Evolutionary conservation across 92 coral and sea anemone species (phyloP), one percentile per base, ranked within the genome.

Genomic region (Epizoanthus scotinus): DNA sequence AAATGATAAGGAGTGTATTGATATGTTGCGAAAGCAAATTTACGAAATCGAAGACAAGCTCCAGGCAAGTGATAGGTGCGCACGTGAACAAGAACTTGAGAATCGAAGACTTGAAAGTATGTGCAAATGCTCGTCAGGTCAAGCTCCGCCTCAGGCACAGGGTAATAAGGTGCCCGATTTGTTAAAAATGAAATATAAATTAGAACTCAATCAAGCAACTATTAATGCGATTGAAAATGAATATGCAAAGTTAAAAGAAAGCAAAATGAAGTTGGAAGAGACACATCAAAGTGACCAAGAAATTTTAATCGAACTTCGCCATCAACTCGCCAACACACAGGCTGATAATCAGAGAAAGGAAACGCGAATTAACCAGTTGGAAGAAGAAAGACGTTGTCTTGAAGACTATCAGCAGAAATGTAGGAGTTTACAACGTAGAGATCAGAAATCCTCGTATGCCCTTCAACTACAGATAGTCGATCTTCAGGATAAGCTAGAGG

Each of bases 401-500:
- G 91, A 91, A 60, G 94, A 91, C 52, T 85, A 82, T 57, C 86
- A 88, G 82, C 78, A 86, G 15, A 89, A 85, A 40, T 83, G 91
- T 10, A 85, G 91, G 67, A 91, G 91, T 62, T 67, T 91, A 22
- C 94, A 91, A 27, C 79, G 94, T 17, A 89, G 89, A 34, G 94
- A 91, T 50, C 94, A 91, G 77, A 91, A 91, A 82, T 91, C 94
- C 24, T 88, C 92, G 67, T 91, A 91, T 58, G 94, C 91, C 5
- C 82, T 91, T 36, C 94, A 91, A 22, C 89, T 89, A 59, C 91
- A 91, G 85, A 88, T 91, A 55, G 94, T 91, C 6, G 88, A 91
- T 69, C 79, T 91, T 22, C 94, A 88, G 78, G 94, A 91, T 44
- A 91, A 91, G 58, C 78, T 91, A 29, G 94, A 91, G 22, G 75